A percentile compares a stretch with the other conserved stretches of the same genome.
Conservation (phyloP, 2,113 vertebrate genomes). For the Loxodonta africana region DNA sequence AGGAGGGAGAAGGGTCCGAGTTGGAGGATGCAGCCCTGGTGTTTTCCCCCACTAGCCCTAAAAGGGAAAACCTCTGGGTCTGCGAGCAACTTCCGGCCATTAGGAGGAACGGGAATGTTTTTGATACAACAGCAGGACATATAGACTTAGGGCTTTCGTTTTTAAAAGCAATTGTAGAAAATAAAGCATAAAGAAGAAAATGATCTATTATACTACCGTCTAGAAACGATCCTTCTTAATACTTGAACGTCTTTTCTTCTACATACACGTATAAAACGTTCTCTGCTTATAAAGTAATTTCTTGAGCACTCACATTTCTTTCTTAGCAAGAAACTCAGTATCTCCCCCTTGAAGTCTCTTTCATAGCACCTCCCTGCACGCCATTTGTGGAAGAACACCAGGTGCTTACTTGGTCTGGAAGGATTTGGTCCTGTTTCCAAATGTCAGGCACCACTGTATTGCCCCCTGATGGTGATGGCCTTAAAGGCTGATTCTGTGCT, state of each 20-base stretch:
- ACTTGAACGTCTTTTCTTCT: not conserved
- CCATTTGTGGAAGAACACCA: not conserved
- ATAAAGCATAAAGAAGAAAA: not conserved
- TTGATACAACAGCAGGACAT: not conserved
- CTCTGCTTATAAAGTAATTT: not conserved
- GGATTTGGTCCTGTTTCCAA: not conserved
- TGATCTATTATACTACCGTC: not conserved
- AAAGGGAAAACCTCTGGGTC: not conserved
- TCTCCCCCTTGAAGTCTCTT: not conserved
- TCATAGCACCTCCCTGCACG: no score
- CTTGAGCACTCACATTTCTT: not conserved
- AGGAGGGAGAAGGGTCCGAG: not conserved
- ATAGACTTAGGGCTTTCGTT: not conserved
- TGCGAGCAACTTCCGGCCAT: not conserved
- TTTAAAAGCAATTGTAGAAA: not conserved
- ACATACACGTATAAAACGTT: not conserved
- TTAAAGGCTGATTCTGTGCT: not conserved
- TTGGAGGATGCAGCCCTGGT: not conserved
- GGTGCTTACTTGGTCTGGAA: not conserved
- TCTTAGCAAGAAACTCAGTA: not conserved
- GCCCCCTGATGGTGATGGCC: not conserved
- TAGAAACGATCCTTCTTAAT: not conserved
- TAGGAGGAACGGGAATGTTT: not conserved
- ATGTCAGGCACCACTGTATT: fast-evolving
- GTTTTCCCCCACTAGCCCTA: not conserved